Evolutionary conservation across 2,888 invertebrate species (phyloP).

Genomic region (Drosophila affinis): DNA sequence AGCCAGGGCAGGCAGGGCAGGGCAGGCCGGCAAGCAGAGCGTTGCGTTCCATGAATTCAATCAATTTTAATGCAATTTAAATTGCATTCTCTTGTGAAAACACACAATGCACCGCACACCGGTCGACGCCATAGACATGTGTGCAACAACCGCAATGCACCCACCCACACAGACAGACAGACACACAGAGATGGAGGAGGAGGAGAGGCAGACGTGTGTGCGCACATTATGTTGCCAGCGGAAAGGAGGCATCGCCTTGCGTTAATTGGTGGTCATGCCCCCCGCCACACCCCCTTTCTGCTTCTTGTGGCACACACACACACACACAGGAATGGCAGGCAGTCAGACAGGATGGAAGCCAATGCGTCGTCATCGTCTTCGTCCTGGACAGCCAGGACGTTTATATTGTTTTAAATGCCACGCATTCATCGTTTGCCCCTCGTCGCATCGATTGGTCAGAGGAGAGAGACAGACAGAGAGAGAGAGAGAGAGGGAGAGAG

Average conservation of each 20-base stretch:
- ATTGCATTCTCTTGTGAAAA: slow-evolving; percentile 78
- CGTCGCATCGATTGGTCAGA: slow-evolving; percentile 19
- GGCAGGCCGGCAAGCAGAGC: slow-evolving; percentile 9
- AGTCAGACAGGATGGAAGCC: slow-evolving; percentile 11
- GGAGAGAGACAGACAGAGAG: not conserved
- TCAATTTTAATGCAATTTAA: slow-evolving; percentile 82
- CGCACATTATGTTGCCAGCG: slow-evolving; percentile 59
- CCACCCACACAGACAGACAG: slow-evolving; percentile 18
- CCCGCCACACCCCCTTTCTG: slow-evolving; percentile 29
- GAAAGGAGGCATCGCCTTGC: slow-evolving; percentile 65
- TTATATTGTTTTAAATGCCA: slow-evolving; percentile 66
- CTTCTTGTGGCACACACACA: slow-evolving; percentile 13
- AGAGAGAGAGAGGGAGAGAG: slow-evolving; percentile 1
- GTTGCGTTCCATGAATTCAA: slow-evolving; percentile 74
- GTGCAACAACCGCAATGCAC: slow-evolving; percentile 36
- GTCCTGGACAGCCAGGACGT: slow-evolving; percentile 35
- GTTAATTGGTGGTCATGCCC: slow-evolving; percentile 75
- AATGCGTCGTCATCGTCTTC: slow-evolving; percentile 28
- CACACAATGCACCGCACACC: slow-evolving; percentile 63
- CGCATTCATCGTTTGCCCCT: slow-evolving; percentile 55
- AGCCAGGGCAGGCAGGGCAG: too few species aligned
- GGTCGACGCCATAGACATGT: slow-evolving; percentile 33
- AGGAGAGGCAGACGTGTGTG: slow-evolving; percentile 45
- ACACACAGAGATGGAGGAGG: slow-evolving; percentile 3
- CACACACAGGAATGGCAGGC: slow-evolving; percentile 11